Conservation (phyloP, 2,888 invertebrate species). For the Peribatodes rhomboidaria region DNA sequence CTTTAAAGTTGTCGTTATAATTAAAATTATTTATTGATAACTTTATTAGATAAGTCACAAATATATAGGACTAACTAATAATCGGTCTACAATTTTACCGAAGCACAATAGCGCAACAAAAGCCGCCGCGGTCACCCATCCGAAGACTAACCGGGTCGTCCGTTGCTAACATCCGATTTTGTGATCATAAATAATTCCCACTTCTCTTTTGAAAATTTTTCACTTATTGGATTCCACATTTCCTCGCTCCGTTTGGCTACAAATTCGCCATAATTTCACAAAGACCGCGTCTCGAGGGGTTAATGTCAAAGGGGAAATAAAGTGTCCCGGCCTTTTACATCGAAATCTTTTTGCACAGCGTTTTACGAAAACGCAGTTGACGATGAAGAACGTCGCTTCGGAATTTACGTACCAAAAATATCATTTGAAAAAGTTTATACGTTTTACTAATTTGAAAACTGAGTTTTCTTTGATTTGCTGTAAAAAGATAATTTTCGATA, state of each 20-base stretch:
- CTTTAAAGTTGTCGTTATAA: too few species aligned
- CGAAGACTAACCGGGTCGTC: too few species aligned
- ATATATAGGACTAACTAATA: too few species aligned
- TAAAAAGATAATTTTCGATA: too few species aligned
- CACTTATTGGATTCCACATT: constrained; percentile 11
- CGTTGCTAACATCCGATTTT: too few species aligned
- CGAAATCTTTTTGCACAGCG: constrained; percentile 14
- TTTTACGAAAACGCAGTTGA: constrained; percentile 16
- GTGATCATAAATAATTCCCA: background rate
- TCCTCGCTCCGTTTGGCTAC: constrained; percentile 13
- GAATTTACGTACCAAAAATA: constrained; percentile 8
- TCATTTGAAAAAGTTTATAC: background rate
- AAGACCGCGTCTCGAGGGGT: constrained; percentile 20
- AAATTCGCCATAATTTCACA: constrained; percentile 23
- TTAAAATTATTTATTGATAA: too few species aligned
- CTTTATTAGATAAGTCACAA: too few species aligned
- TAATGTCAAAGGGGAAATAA: constrained; percentile 31
- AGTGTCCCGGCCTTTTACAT: constrained; percentile 4
- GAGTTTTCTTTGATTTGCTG: too few species aligned
- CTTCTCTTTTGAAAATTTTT: constrained; percentile 6
- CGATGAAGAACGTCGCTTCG: background rate
- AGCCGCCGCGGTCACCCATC: too few species aligned
- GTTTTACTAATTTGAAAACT: too few species aligned
- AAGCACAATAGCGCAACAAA: too few species aligned
- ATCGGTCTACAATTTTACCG: too few species aligned